phyloP scores from a whole-genome alignment of 2,113 vertebrate genomes.

The Grammomys surdaster region DNA sequence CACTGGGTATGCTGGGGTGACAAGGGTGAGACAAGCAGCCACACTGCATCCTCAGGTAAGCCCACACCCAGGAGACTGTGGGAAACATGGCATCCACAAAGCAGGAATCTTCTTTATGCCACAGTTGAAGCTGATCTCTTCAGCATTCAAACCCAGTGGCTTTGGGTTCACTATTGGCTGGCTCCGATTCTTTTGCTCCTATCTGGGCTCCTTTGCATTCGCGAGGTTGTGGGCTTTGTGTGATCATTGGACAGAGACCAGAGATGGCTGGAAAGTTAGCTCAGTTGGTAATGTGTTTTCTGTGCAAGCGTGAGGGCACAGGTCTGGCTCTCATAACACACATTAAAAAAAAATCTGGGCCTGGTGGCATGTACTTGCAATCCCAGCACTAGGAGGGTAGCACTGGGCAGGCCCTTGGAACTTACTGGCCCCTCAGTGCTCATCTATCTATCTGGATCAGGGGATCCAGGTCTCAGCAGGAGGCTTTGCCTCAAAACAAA shows the following conservation, averaged over 20 bases:
- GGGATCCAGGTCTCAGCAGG: neutral
- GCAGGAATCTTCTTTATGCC: neutral
- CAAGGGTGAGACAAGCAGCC: neutral
- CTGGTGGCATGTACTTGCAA: neutral
- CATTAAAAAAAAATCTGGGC: neutral
- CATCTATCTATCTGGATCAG: neutral
- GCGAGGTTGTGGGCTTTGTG: rapidly evolving
- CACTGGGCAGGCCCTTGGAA: neutral
- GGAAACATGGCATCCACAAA: neutral
- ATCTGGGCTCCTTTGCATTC: neutral
- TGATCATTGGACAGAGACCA: neutral
- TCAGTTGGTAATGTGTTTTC: neutral
- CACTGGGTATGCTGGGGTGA: neutral
- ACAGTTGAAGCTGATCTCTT: neutral
- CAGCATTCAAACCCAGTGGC: neutral
- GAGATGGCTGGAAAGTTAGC: neutral
- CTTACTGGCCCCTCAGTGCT: neutral
- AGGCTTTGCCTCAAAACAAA: neutral
- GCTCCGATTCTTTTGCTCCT: neutral
- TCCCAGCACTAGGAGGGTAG: neutral
- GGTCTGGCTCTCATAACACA: neutral
- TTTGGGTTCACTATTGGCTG: neutral
- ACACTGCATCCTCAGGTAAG: neutral
- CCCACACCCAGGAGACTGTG: neutral
- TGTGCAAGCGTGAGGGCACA: neutral